Conservation (phyloP, 2,888 invertebrate species). For the Pristionchus japonicus region DNA sequence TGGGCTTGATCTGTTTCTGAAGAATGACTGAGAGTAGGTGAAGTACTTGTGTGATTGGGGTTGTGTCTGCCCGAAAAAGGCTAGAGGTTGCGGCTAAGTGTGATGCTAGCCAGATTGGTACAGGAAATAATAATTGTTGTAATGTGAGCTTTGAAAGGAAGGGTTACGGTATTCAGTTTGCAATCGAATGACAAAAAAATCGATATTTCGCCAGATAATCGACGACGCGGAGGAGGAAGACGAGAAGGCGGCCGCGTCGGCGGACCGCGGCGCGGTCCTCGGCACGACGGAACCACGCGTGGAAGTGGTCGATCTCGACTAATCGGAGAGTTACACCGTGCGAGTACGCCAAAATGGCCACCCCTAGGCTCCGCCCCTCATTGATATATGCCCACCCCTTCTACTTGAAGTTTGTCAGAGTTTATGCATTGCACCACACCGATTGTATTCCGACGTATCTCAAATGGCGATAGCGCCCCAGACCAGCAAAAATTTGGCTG, state of each 20-base stretch:
- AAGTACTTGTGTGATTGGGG: background rate
- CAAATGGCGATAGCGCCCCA: background rate
- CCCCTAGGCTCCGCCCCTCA: background rate
- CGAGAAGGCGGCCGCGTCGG: background rate
- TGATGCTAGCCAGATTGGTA: no score
- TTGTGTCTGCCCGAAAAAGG: background rate
- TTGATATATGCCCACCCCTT: background rate
- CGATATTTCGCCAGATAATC: constrained; percentile 11
- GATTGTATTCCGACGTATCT: constrained; percentile 23
- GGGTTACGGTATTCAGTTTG: background rate
- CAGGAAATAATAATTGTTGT: background rate
- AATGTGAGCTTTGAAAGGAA: background rate
- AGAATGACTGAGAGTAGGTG: background rate
- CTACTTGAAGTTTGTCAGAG: constrained; percentile 17
- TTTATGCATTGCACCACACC: constrained; percentile 4
- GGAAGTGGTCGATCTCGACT: constrained; percentile 21
- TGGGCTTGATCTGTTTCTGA: no score
- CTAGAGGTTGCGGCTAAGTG: background rate
- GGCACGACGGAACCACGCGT: background rate
- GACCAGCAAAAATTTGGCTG: background rate
- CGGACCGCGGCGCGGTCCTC: background rate
- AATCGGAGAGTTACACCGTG: background rate
- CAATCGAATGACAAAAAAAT: background rate
- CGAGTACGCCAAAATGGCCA: background rate
- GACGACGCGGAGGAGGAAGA: constrained; percentile 3